Base-by-base conservation (phyloP, 2,888 invertebrate species). In the Gandaritis pyraliata region DNA sequence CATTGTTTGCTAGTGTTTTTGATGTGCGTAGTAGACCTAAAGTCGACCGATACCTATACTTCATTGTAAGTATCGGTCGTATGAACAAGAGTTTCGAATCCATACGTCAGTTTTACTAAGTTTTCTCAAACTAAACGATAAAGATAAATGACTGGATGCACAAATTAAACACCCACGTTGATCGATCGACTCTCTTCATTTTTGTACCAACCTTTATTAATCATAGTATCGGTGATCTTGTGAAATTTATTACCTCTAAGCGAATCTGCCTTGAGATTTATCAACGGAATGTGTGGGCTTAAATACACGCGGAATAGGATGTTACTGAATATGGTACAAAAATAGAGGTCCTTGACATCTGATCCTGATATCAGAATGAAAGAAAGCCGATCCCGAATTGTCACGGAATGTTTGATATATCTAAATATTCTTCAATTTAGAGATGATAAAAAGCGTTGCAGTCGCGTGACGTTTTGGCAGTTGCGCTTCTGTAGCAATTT, bases 91-190 rank as follows among this genome's bases (percentile, higher is more conserved):
- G 41, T 52, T 56, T 56, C 51, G n/a, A n/a, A 53, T 63, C 54
- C 51, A 29, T 1, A n/a, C 1, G n/a, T 29, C 10, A 18, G 6
- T 15, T 41, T 47, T 15, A 50, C 39, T 39, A 15, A 30, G 13
- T 36, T 6, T 46, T 49, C 46, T 64, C 72, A 76, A 76, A 75
- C 81, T 85, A 85, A 86, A 83, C 84, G 83, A 75, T 78, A 76
- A 84, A 87, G 90, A 90, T 89, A 84, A 90, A 92, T 87, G 89
- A 85, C 70, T 73, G 69, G 71, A 72, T 77, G 78, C 74, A 79
- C 88, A 88, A 87, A 91, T 91, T 91, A 90, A 90, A 90, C 91
- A 87, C 91, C 91, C 88, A 91, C 91, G 78, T 83, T 86, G 90
- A 90, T 88, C 85, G 89, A 90, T 90, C 80, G 87, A 80, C 80